Conservation (phyloP, 2,113 vertebrate species). For the Cryptomyrus ogoouensis region DNA sequence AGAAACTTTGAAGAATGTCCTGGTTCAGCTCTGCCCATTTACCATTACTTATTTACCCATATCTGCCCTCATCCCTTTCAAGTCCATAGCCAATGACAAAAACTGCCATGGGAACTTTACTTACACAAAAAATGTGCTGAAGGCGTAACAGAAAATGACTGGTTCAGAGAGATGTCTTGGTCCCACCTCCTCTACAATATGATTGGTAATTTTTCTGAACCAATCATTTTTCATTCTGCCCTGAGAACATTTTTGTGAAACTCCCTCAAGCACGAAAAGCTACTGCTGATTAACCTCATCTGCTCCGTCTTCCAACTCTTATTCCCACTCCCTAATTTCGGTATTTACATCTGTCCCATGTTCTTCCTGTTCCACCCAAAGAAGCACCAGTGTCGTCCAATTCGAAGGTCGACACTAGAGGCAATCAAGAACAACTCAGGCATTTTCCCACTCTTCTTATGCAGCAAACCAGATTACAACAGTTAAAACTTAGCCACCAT, state of each 20-base stretch:
- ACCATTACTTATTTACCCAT: constrained; percentile 36
- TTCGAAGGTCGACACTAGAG: background rate
- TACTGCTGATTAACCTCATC: rapidly evolving
- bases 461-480: background rate
- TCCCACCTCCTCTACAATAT: no score
- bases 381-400: constrained; percentile 22
- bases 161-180: no score
- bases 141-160: no score
- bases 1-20: constrained; percentile 39
- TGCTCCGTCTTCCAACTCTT: background rate
- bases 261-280: background rate
- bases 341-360: constrained; percentile 43
- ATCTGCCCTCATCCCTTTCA: constrained; percentile 15
- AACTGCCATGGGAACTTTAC: no score
- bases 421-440: background rate
- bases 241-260: no score
- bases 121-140: no score
- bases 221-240: no score
- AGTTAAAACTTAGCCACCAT: background rate
- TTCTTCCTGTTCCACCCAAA: constrained; percentile 46
- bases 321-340: constrained; percentile 29
- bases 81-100: background rate
- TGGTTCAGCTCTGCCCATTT: constrained; percentile 37
- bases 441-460: background rate
- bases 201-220: no score